Evolutionary conservation across 2,113 vertebrate species (phyloP).

Genomic region (Spheniscus mendiculus): DNA sequence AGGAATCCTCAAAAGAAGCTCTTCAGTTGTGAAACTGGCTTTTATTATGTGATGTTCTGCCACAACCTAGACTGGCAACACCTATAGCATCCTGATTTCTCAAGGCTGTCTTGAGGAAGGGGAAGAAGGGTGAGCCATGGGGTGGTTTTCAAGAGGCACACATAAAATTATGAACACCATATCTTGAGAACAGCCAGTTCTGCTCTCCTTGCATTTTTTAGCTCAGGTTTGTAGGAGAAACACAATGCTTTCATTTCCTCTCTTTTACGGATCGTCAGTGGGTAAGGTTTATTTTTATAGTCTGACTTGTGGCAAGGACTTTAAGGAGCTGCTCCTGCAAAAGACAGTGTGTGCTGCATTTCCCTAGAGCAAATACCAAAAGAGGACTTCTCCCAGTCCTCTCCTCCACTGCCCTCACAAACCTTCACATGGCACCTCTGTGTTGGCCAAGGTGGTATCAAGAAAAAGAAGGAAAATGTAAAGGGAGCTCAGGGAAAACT

Average conservation of each 20-base stretch:
- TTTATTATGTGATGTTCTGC: not conserved
- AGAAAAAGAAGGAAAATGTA: not conserved
- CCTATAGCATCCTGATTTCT: not conserved
- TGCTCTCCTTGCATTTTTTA: not conserved
- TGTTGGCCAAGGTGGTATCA: not conserved
- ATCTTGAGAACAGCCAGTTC: rapidly evolving
- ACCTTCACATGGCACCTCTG: rapidly evolving
- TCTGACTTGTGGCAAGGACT: not conserved
- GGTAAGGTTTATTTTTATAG: not conserved
- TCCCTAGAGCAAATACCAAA: rapidly evolving
- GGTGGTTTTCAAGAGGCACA: not conserved
- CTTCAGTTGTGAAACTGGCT: not conserved
- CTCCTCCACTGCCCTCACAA: not conserved
- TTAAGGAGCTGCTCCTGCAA: not conserved
- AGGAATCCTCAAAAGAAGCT: not conserved
- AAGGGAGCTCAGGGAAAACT: not conserved
- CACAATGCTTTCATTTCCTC: not conserved
- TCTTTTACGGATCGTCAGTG: rapidly evolving
- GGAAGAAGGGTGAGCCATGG: not conserved
- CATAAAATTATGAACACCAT: rapidly evolving
- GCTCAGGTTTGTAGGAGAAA: not conserved
- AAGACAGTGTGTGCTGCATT: not conserved
- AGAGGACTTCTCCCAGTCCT: not conserved
- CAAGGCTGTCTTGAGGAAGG: not conserved
- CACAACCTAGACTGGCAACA: not conserved